Conservation (phyloP, 2,113 vertebrate species). For the Scomber colias region DNA sequence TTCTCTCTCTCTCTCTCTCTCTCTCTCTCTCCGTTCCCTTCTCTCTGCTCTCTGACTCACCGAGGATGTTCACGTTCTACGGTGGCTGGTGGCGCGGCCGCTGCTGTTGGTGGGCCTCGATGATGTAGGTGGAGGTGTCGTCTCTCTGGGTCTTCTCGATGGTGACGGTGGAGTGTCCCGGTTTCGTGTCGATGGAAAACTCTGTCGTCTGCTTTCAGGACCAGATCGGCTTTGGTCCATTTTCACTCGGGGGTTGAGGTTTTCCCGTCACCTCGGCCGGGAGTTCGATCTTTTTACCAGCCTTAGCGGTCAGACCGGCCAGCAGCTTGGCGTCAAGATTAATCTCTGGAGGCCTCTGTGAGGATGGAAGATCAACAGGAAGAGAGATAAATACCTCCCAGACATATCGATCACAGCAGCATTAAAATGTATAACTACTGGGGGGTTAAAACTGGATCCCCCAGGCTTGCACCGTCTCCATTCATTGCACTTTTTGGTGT, state of each 20-base stretch:
- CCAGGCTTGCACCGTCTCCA: too few relatives aligned
- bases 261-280: constrained; percentile 91
- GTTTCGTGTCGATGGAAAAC: constrained; percentile 90
- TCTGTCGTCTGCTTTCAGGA: constrained; percentile 91
- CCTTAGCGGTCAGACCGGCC: constrained; percentile 96
- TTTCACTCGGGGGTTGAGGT: constrained; percentile 93
- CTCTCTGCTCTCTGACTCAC: constrained; percentile 73
- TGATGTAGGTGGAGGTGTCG: constrained; percentile 96
- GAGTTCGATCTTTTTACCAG: constrained; percentile 96
- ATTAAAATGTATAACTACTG: too few relatives aligned
- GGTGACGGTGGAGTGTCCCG: constrained; percentile 90
- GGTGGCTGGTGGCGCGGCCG: constrained; percentile 95
- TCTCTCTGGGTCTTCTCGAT: constrained; percentile 92
- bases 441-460: too few relatives aligned
- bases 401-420: too few relatives aligned
- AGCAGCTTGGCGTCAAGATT: constrained; percentile 96
- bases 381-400: too few relatives aligned
- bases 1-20: too few relatives aligned
- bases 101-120: constrained; percentile 95
- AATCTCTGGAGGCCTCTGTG: constrained; percentile 94
- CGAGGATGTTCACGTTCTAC: constrained; percentile 98
- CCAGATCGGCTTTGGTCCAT: constrained; percentile 95
- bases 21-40: too few relatives aligned
- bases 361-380: neutral
- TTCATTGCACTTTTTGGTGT: too few relatives aligned